Conservation (phyloP, 2,113 vertebrate genomes). For the Dendrocopos noguchii region DNA sequence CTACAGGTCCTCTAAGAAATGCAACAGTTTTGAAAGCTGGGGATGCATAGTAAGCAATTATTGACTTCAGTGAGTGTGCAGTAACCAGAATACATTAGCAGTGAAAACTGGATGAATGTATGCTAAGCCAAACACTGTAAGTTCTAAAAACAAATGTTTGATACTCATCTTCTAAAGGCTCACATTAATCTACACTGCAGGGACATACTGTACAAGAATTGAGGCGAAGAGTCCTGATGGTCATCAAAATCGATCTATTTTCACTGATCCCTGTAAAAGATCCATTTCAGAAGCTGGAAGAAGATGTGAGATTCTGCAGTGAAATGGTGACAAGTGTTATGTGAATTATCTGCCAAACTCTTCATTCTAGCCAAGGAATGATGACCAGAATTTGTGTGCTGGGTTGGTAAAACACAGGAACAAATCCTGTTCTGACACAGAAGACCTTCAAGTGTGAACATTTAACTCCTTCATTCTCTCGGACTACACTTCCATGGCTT, state of each 20-base stretch:
- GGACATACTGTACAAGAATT: too few relatives aligned
- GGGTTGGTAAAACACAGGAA: not conserved
- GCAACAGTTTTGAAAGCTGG: not conserved
- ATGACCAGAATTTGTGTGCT: not conserved
- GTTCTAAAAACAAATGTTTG: not conserved
- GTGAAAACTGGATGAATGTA: not conserved
- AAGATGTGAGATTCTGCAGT: not conserved
- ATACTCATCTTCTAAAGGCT: not conserved
- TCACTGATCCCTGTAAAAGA: not conserved
- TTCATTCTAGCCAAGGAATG: not conserved
- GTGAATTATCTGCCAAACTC: not conserved
- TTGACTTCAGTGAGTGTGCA: not conserved
- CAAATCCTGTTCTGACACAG: not conserved
- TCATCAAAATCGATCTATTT: not conserved
- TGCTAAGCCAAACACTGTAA: not conserved
- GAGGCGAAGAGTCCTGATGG: not conserved
- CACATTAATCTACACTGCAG: not conserved
- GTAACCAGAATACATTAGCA: not conserved
- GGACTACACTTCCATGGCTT: not conserved
- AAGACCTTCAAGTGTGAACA: not conserved
- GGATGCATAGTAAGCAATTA: not conserved
- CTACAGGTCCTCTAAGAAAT: not conserved
- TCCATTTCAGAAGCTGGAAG: not conserved
- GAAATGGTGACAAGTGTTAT: not conserved
- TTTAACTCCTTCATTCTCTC: not conserved